phyloP scores from a whole-genome alignment of 2,888 invertebrate species.

The Melanchra persicariae region DNA sequence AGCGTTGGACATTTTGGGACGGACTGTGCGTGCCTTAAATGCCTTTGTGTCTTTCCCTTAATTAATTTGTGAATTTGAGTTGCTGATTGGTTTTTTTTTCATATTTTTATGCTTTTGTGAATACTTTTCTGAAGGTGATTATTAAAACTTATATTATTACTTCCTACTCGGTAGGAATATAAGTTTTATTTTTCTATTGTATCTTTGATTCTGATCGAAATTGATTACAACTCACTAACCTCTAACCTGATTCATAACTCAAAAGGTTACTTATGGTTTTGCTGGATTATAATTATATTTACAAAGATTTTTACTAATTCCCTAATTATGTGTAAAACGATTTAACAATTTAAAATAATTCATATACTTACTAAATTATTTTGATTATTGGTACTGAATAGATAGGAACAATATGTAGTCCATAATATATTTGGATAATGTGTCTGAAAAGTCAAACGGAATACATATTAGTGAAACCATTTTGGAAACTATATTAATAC shows the following conservation, averaged over 20 bases:
- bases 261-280: too few species aligned
- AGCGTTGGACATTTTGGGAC: slow-evolving; percentile 63
- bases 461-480: background rate
- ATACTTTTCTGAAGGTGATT: background rate
- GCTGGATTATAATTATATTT: too few species aligned
- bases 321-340: too few species aligned
- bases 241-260: background rate
- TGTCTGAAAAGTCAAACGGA: background rate
- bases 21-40: slow-evolving; percentile 64
- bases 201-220: background rate
- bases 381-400: too few species aligned
- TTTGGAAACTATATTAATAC: background rate
- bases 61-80: slow-evolving; percentile 63
- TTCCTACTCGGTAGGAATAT: too few species aligned
- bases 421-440: background rate
- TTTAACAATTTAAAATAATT: too few species aligned
- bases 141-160: too few species aligned
- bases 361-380: too few species aligned
- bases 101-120: slow-evolving; percentile 24
- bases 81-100: slow-evolving; percentile 31
- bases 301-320: too few species aligned
- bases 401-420: too few species aligned
- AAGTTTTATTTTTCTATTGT: background rate
- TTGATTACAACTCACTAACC: background rate
- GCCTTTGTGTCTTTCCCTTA: slow-evolving; percentile 55